Conservation (phyloP, 2,113 vertebrate genomes). For the Hassar affinis region DNA sequence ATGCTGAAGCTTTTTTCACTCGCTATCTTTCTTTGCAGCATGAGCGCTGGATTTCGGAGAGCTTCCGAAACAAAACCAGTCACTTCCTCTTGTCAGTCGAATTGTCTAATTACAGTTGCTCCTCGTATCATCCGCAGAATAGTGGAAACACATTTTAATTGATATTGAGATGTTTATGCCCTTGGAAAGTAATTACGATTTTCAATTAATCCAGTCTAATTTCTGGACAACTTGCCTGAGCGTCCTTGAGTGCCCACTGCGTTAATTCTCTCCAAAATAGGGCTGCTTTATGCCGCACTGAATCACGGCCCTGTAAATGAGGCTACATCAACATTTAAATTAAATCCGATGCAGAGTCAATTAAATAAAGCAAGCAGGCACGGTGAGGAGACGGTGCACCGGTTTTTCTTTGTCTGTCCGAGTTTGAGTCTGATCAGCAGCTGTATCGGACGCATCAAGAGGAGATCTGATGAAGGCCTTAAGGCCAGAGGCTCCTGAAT, state of each 20-base stretch:
- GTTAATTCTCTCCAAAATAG: slow-evolving; percentile 71
- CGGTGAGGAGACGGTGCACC: slow-evolving; percentile 44
- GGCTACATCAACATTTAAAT: slow-evolving; percentile 73
- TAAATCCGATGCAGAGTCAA: slow-evolving; percentile 69
- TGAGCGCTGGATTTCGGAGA: slow-evolving; percentile 61
- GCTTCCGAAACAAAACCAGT: slow-evolving; percentile 67
- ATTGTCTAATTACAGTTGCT: slow-evolving; percentile 75
- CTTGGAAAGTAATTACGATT: slow-evolving; percentile 81
- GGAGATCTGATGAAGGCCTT: slow-evolving; percentile 54
- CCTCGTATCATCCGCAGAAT: slow-evolving; percentile 74
- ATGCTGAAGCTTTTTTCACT: not conserved
- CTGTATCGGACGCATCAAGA: slow-evolving; percentile 35
- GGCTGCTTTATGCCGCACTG: slow-evolving; percentile 68
- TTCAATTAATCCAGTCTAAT: slow-evolving; percentile 81
- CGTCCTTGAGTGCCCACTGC: slow-evolving; percentile 74
- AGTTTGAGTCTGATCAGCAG: slow-evolving; percentile 18
- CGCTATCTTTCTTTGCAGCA: not conserved
- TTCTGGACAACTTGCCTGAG: slow-evolving; percentile 76
- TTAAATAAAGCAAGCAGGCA: slow-evolving; percentile 61
- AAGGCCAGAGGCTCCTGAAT: slow-evolving; percentile 63
- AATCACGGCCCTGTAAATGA: slow-evolving; percentile 68
- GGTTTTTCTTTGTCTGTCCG: slow-evolving; percentile 1
- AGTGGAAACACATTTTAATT: slow-evolving; percentile 78
- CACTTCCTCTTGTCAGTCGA: slow-evolving; percentile 72
- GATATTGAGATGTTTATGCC: slow-evolving; percentile 83